phyloP scores from a whole-genome alignment of 2,797 vertebrate species.

The Arrhamphus sclerolepis region DNA sequence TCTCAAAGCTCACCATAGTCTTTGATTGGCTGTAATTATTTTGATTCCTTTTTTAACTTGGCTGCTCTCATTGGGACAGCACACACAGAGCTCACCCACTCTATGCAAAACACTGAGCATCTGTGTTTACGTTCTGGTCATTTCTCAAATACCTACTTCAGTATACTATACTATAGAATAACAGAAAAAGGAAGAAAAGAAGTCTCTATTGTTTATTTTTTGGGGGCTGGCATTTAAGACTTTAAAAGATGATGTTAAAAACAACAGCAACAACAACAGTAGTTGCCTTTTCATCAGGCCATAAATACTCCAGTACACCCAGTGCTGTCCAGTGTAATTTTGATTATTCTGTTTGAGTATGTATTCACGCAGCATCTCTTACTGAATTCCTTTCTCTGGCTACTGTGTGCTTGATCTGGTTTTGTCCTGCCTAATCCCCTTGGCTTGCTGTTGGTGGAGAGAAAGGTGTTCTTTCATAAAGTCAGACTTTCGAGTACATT shows the following conservation, averaged over 20 bases:
- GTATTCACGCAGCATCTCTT: constrained; percentile 32
- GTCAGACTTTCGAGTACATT: constrained; percentile 17
- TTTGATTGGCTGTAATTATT: constrained; percentile 67
- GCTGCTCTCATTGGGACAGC: constrained; percentile 37
- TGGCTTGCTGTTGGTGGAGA: constrained; percentile 19
- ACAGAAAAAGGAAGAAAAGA: neutral
- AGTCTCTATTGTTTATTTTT: too few relatives aligned
- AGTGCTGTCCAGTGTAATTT: constrained; percentile 33
- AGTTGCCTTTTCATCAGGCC: neutral
- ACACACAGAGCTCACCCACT: constrained; percentile 38
- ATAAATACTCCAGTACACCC: constrained; percentile 13
- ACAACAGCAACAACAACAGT: constrained; percentile 1
- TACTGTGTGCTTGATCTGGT: constrained; percentile 1
- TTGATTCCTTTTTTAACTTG: constrained; percentile 50
- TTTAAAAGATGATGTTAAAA: neutral
- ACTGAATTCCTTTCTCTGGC: constrained; percentile 38
- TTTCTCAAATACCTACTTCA: constrained; percentile 1
- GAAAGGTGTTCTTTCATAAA: constrained; percentile 20
- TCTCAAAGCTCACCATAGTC: constrained; percentile 42
- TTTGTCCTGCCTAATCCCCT: neutral
- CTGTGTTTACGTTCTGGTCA: constrained; percentile 19
- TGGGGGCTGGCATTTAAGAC: neutral
- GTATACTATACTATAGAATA: constrained; percentile 3
- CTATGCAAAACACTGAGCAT: constrained; percentile 22
- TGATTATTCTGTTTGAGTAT: constrained; percentile 35